A percentile compares a stretch with the other conserved stretches of the same genome.
These are phyloP conservation scores for Ophion slaviceki DNA, from an alignment of 2,888 invertebrate genomes.

Conservation along the genomic window DNA sequence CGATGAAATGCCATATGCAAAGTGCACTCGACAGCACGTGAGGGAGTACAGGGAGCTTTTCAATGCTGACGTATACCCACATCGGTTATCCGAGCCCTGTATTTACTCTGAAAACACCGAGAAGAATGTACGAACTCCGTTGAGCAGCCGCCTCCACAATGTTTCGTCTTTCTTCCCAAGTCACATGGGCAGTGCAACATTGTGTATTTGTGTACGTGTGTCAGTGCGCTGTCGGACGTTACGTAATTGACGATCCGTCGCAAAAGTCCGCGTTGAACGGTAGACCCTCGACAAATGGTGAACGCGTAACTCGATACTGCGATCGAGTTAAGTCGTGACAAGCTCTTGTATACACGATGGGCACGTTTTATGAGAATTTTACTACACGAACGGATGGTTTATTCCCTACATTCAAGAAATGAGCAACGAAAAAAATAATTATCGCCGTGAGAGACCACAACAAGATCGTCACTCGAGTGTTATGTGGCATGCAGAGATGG, in stretches of 20 bases:
- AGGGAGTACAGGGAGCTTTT: not conserved
- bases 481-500: not conserved
- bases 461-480: not conserved
- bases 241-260: conserved; percentile 39
- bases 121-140: not conserved
- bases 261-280: conserved; percentile 35
- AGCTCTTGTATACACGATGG: not conserved
- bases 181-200: not conserved
- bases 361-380: no score
- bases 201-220: not conserved
- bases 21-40: not conserved
- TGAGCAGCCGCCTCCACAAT: conserved; percentile 7
- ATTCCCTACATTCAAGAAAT: no score
- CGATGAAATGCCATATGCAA: not conserved
- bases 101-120: not conserved
- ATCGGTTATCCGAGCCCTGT: not conserved
- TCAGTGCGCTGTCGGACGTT: conserved; percentile 16
- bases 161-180: not conserved
- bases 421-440: conserved; percentile 4
- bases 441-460: conserved; percentile 18
- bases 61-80: not conserved
- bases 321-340: conserved; percentile 27
- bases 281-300: conserved; percentile 11
- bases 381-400: no score
- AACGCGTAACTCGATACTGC: conserved; percentile 44